Conservation (phyloP, 1,140 invertebrate genomes). For the Scaptomyza graminum region DNA sequence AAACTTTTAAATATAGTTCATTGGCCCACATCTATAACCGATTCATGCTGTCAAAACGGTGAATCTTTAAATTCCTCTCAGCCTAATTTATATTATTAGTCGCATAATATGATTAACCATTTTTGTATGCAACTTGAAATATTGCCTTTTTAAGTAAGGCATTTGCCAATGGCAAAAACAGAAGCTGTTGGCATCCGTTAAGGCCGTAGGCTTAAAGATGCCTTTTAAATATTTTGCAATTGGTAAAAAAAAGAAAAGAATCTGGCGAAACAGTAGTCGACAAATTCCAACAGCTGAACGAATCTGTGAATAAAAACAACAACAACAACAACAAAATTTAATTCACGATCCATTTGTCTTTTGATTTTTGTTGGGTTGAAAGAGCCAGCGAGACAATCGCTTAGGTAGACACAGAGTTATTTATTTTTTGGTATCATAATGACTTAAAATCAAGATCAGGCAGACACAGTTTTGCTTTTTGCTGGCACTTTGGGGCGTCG, state of each 20-base stretch:
- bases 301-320: conserved; percentile 50
- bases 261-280: conserved; percentile 77
- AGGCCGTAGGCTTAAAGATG: conserved; percentile 33
- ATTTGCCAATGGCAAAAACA: conserved; percentile 36
- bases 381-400: conserved; percentile 1
- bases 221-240: conserved; percentile 65
- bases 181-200: conserved; percentile 41
- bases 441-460: conserved; percentile 74
- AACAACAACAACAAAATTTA: conserved; percentile 46
- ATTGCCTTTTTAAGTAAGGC: background rate
- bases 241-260: conserved; percentile 45
- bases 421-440: conserved; percentile 70
- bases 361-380: conserved; percentile 24
- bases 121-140: background rate
- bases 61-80: background rate
- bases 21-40: too few relatives aligned
- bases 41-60: background rate
- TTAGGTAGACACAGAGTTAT: conserved; percentile 28
- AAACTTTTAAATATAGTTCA: too few relatives aligned
- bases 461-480: conserved; percentile 72
- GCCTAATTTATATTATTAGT: background rate
- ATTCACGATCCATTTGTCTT: conserved; percentile 48
- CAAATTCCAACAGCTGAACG: conserved; percentile 79
- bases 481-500: conserved; percentile 42
- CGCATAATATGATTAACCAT: background rate